Evolutionary conservation across 2,797 vertebrate species (phyloP).

Genomic region (Eupleurogrammus muticus): DNA sequence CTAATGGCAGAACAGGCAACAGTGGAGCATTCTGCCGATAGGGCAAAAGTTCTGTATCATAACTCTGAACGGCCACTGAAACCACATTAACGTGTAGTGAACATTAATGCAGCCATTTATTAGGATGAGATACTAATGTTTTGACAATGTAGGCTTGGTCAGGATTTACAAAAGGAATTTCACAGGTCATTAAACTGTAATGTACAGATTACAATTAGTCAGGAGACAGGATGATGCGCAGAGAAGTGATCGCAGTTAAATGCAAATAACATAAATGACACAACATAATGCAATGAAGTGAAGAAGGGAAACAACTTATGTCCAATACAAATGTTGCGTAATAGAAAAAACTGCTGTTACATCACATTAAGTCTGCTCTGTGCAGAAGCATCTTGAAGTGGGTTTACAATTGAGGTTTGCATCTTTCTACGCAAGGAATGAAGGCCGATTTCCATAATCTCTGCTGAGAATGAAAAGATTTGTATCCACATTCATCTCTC

Average conservation of each 20-base stretch:
- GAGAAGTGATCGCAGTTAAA: background rate
- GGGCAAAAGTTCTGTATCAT: no score
- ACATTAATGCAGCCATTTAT: conserved; percentile 18
- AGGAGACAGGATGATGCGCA: background rate
- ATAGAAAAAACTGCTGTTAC: conserved; percentile 1
- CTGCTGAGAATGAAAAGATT: conserved; percentile 23
- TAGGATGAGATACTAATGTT: background rate
- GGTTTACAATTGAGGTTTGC: background rate
- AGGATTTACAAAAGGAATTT: conserved; percentile 16
- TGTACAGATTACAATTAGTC: background rate
- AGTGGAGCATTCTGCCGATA: no score
- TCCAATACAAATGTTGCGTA: background rate
- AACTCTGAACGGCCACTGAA: no score
- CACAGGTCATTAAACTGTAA: background rate
- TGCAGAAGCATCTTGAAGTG: background rate
- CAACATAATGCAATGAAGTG: background rate
- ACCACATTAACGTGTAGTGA: background rate
- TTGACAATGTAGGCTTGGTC: conserved; percentile 2
- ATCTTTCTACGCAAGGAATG: conserved; percentile 14
- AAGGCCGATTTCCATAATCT: conserved; percentile 30
- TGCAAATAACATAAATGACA: background rate
- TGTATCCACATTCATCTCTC: conserved; percentile 32
- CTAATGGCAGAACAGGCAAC: no score
- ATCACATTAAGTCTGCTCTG: background rate
- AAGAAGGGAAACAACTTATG: background rate